Evolutionary conservation across 37 sponge, comb jelly and placozoan genomes (phyloP), one percentile per base, ranked within the genome.

Genomic region (Hormiphora californensis): DNA sequence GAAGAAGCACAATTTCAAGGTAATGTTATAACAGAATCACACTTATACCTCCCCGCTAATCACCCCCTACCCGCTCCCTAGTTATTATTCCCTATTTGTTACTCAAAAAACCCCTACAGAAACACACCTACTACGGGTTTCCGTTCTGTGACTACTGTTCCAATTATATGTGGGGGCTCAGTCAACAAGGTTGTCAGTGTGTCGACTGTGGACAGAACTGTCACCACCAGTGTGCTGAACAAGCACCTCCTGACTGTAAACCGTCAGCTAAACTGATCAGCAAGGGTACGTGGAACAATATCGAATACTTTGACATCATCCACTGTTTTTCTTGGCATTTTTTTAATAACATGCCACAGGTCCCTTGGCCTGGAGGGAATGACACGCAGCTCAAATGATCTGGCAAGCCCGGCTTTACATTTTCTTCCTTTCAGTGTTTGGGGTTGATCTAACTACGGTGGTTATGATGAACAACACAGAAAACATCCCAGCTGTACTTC

Each of bases 151-250:
- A 95, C 68, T 90, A 40, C 63, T 95, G 96, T 61, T 38, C 88
- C 8, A 95, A 95, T 88, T 95, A 93, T 89, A 90, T 95, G 91
- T 95, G 94, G 92, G 96, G 96, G 25, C 87, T 93, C 44, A 88
- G 90, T n/a, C 86, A 90, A 39, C 96, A 93, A 63, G 96, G 96
- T 0, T 94, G 85, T 89, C 85, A 89, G 54, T 94, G 94, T 33
- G 89, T 40, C 88, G 95, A 94, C 86, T 94, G 95, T 90, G 95
- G 95, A 0, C 88, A 86, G 54, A 91, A 86, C 87, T 88, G 55
- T 15, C 95, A 94, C 63, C 90, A 92, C 25, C 95, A 92, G 88
- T 94, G 95, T 55, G 90, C 89, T 62, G 91, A 90, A 22, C 73
- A 86, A 0, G 86, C 85, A 17, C 63, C 32, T 12, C 57, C 40